Percentiles rank a stretch among this genome's conserved stretches.
Conservation (phyloP, 2,113 vertebrate genomes). For the Callorhinus ursinus region DNA sequence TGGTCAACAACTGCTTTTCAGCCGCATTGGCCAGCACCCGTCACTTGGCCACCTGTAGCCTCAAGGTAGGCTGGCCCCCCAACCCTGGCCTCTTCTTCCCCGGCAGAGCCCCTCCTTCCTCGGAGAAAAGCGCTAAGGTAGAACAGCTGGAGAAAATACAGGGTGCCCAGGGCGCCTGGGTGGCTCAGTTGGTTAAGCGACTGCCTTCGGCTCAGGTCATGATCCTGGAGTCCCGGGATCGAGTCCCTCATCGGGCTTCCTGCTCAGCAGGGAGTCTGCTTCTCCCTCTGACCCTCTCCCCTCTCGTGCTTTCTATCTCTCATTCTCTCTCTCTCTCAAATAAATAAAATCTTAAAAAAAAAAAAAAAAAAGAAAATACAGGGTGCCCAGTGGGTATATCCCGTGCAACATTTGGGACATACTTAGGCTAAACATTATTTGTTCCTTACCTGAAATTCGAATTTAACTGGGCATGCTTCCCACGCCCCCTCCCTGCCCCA, state of each 20-base stretch:
- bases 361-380: background rate
- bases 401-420: background rate
- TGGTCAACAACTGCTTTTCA: background rate
- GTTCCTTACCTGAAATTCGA: background rate
- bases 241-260: no score
- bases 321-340: no score
- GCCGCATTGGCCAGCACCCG: background rate
- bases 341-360: no score
- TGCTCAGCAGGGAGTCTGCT: no score
- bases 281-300: no score
- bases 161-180: no score
- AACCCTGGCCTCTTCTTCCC: background rate
- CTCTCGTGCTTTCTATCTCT: no score
- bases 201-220: no score
- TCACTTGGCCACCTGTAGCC: no score
- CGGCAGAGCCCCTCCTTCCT: background rate
- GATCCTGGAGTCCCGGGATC: no score
- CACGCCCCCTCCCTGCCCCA: background rate
- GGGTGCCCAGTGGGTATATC: background rate
- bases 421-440: background rate
- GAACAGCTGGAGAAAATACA: background rate
- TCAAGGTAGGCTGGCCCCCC: background rate
- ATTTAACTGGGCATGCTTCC: background rate
- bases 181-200: no score
- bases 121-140: background rate